Base-by-base conservation (phyloP, 2,888 invertebrate species). In the Chironomus riparius region DNA sequence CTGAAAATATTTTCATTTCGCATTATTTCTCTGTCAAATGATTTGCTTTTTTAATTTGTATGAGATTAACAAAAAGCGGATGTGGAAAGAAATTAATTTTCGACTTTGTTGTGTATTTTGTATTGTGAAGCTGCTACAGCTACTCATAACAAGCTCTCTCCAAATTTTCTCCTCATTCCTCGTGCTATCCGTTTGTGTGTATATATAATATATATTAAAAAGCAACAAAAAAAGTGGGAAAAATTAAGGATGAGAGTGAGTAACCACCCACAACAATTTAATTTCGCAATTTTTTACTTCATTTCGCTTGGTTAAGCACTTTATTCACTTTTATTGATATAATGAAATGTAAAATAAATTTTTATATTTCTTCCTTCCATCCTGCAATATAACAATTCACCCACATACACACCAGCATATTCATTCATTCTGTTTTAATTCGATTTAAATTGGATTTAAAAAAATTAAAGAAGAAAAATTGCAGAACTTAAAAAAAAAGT, bases 241-340 rank as follows among this genome's bases (percentile, higher is more conserved):
- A n/a, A n/a, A n/a, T n/a, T 38, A 2, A 10, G 38, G 2, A 10
- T 38, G 38, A 10, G 18, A 38, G 38, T 10, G 10, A 38, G 15
- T 50, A 56, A 18, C 56, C 56, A 56, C 56, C 56, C 56, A 56
- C 56, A 56, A 65, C 65, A 65, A 65, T 65, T 65, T 65, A 65
- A 65, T 65, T 65, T 65, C 22, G 13, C 65, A 65, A 65, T 65
- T 65, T 62, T 65, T 65, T 65, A 65, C 65, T 65, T 21, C 21
- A 22, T 65, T 65, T 65, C 65, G 65, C 65, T 65, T 65, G 65
- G 65, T 65, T 65, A 65, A 65, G 65, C 65, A 65, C 65, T 65
- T 65, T 65, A 65, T 65, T 10, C 65, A 24, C 65, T 24, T 22
- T 65, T 21, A 22, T 21, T 65, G 65, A 65, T 65, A 21, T 65